These are phyloP conservation scores for Cylindroiulus punctatus DNA, from an alignment of 2,888 invertebrate species.

Conservation along the genomic window DNA sequence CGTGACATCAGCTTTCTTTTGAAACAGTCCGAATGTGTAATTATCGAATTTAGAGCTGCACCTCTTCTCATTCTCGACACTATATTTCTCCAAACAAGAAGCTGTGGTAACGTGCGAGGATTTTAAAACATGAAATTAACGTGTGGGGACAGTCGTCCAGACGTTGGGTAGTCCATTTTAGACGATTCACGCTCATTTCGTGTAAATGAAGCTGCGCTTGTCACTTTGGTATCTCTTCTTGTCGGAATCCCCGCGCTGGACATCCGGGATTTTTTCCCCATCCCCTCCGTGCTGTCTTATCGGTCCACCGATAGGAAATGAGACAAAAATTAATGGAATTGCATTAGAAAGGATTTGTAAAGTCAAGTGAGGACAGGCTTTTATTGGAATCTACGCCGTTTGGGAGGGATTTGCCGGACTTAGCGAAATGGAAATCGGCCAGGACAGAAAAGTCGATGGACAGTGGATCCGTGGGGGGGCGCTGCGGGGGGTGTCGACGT, in stretches of 20 bases:
- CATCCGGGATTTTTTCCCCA: not conserved
- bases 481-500: not conserved
- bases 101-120: not conserved
- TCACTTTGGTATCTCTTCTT: not conserved
- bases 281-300: not conserved
- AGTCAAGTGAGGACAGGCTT: conserved; percentile 51
- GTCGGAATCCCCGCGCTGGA: not conserved
- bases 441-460: not conserved
- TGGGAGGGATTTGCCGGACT: conserved; percentile 13
- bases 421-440: not conserved
- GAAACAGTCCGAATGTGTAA: not conserved
- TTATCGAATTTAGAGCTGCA: not conserved
- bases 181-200: conserved; percentile 1
- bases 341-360: conserved; percentile 54
- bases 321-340: conserved; percentile 52
- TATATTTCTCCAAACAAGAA: not conserved
- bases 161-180: not conserved
- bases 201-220: not conserved
- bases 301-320: conserved; percentile 15
- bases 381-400: conserved; percentile 1
- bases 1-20: not conserved
- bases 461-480: not conserved
- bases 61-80: not conserved
- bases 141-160: not conserved
- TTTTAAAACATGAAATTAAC: not conserved